Evolutionary conservation across 1,140 invertebrate genomes (phyloP).

Genomic region (Aphaenogaster ashmeadi): DNA sequence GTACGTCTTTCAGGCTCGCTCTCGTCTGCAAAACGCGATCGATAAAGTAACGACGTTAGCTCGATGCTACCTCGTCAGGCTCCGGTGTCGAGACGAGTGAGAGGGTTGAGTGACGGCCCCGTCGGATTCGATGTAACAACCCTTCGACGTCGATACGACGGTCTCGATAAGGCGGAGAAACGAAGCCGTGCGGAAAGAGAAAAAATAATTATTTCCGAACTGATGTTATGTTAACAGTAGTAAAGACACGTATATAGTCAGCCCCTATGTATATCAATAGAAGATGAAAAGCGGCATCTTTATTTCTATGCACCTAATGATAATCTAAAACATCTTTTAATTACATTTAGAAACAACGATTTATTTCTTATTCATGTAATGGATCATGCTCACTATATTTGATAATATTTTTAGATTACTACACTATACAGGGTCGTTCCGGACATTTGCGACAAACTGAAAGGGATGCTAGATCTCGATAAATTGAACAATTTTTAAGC

Average conservation of each 20-base stretch:
- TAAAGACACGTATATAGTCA: conserved; percentile 29
- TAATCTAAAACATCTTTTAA: background rate
- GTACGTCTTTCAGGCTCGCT: conserved; percentile 36
- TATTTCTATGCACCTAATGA: background rate
- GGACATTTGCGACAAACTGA: no score
- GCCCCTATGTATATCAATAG: background rate
- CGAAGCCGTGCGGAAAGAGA: conserved; percentile 55
- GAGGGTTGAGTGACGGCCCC: conserved; percentile 64
- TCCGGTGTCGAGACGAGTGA: conserved; percentile 66
- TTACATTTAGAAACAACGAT: background rate
- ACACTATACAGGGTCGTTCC: no score
- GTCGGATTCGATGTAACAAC: conserved; percentile 71
- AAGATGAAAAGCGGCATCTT: background rate
- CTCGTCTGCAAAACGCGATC: conserved; percentile 58
- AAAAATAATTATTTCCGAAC: conserved; percentile 64
- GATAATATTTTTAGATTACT: background rate
- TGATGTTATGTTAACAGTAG: conserved; percentile 34
- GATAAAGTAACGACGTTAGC: conserved; percentile 67
- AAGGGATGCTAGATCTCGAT: no score
- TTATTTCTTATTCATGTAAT: conserved; percentile 3
- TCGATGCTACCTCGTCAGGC: conserved; percentile 67
- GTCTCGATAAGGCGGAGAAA: conserved; percentile 57
- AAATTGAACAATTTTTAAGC: no score
- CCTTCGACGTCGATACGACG: conserved; percentile 63
- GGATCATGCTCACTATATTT: background rate